A percentile compares a stretch with the other conserved stretches of the same genome.
Evolutionary conservation across 2,888 invertebrate genomes (phyloP).

Genomic region (Thereva unica): DNA sequence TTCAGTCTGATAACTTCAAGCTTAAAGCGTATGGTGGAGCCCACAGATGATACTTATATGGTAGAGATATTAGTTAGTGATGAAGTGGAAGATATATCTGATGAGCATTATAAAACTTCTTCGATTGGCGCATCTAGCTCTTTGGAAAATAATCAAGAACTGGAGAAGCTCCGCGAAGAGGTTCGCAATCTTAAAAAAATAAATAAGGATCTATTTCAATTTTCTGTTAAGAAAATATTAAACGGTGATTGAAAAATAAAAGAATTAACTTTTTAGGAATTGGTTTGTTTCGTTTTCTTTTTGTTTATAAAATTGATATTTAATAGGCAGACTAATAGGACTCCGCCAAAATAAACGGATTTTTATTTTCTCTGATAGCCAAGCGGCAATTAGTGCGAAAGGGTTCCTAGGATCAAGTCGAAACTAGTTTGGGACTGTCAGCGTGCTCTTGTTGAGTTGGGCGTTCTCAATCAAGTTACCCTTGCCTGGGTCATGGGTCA

Average conservation of each 20-base stretch:
- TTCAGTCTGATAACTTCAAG: slow-evolving; percentile 64
- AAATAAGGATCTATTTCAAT: slow-evolving; percentile 65
- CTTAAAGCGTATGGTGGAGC: slow-evolving; percentile 67
- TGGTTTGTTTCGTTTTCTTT: no score
- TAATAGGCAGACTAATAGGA: no score
- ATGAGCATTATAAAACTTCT: slow-evolving; percentile 35
- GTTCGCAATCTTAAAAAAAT: slow-evolving; percentile 62
- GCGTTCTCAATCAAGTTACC: no score
- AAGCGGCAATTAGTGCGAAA: no score
- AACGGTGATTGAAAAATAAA: background rate
- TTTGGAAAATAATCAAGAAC: slow-evolving; percentile 34
- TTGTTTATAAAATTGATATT: no score
- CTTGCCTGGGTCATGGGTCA: no score
- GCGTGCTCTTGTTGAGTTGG: no score
- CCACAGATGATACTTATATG: slow-evolving; percentile 40
- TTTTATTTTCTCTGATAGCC: no score
- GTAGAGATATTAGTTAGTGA: slow-evolving; percentile 37
- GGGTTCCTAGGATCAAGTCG: no score
- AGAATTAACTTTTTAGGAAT: no score
- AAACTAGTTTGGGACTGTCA: no score
- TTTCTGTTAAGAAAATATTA: slow-evolving; percentile 60
- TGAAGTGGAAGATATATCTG: background rate
- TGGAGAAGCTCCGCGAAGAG: slow-evolving; percentile 58
- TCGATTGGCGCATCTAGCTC: background rate
- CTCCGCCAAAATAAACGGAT: no score